Evolutionary conservation across 2,888 invertebrate genomes (phyloP).

Genomic region (Drosophila ochracea): DNA sequence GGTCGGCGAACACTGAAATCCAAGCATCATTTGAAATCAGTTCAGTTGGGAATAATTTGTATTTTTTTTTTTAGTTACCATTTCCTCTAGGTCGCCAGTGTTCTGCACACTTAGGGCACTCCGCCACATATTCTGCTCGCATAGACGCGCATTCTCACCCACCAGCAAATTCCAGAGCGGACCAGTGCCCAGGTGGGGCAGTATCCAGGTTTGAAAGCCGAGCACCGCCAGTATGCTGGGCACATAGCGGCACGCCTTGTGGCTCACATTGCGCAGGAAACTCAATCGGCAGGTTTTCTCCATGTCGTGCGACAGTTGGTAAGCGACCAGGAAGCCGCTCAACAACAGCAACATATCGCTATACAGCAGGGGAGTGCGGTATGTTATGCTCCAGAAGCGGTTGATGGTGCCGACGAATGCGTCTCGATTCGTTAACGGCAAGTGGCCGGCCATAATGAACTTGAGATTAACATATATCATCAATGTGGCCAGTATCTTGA

Average conservation of each 20-base stretch:
- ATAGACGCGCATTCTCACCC: constrained; percentile 88
- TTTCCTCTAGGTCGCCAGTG: constrained; percentile 89
- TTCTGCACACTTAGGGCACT: constrained; percentile 89
- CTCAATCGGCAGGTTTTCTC: constrained; percentile 86
- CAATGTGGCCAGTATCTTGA: constrained; percentile 88
- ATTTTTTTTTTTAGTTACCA: constrained; percentile 85
- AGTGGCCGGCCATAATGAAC: constrained; percentile 88
- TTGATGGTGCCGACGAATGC: constrained; percentile 86
- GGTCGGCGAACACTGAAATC: constrained; percentile 90
- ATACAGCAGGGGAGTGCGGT: constrained; percentile 88
- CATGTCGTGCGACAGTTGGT: constrained; percentile 87
- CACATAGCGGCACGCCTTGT: constrained; percentile 88
- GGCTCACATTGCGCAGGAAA: constrained; percentile 87
- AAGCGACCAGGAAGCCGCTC: constrained; percentile 89
- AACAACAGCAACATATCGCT: constrained; percentile 89
- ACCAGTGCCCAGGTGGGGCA: constrained; percentile 88
- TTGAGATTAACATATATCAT: constrained; percentile 89
- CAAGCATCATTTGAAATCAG: background rate
- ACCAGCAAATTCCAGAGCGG: constrained; percentile 89
- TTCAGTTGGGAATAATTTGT: background rate
- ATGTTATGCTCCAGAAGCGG: constrained; percentile 86
- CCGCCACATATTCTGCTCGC: constrained; percentile 89
- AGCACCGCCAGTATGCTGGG: constrained; percentile 88
- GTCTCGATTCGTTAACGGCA: constrained; percentile 88
- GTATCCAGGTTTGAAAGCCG: constrained; percentile 89